A percentile compares a stretch with the other conserved stretches of the same genome.
Evolutionary conservation across 2,113 vertebrate species (phyloP).

Genomic region (Ophthalmolycus amberensis): DNA sequence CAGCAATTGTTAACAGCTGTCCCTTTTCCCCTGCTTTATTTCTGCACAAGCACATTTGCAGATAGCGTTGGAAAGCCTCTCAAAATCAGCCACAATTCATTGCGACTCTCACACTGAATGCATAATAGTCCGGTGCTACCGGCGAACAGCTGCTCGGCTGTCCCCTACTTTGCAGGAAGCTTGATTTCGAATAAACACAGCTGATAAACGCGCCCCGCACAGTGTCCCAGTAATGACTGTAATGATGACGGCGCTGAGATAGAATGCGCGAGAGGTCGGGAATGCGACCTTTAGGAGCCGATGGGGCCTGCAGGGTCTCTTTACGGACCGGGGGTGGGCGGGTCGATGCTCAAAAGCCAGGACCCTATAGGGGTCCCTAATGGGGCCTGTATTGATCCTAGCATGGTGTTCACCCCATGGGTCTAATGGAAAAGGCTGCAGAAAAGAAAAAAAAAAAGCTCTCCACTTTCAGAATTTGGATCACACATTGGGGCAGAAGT

Average conservation of each 20-base stretch:
- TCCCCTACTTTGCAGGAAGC: slow-evolving; percentile 35
- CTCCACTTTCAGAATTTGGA: slow-evolving; percentile 34
- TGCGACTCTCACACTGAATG: slow-evolving; percentile 35
- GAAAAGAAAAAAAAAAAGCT: slow-evolving; percentile 27
- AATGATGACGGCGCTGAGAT: slow-evolving; percentile 34
- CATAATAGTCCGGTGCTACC: slow-evolving; percentile 29
- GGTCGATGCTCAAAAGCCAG: slow-evolving; percentile 69
- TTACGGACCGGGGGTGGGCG: slow-evolving; percentile 41
- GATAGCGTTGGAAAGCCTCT: slow-evolving; percentile 30
- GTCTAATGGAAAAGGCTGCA: slow-evolving; percentile 69
- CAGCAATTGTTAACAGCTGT: slow-evolving; percentile 61
- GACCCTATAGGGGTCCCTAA: slow-evolving; percentile 70
- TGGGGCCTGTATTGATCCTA: slow-evolving; percentile 76
- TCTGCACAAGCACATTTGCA: slow-evolving; percentile 42
- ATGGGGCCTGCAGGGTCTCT: slow-evolving; percentile 42
- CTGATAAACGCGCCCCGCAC: slow-evolving; percentile 41
- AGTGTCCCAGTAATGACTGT: slow-evolving; percentile 42
- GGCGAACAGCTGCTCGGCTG: slow-evolving; percentile 62
- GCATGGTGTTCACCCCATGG: slow-evolving; percentile 63
- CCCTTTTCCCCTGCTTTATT: slow-evolving; percentile 35
- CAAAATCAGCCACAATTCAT: slow-evolving; percentile 62
- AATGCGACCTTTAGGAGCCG: slow-evolving; percentile 39
- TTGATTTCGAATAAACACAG: slow-evolving; percentile 64
- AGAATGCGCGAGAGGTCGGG: slow-evolving; percentile 38
- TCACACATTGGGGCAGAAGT: slow-evolving; percentile 29